Evolutionary conservation across 2,797 vertebrate genomes (phyloP).

Genomic region (Odontamblyopus lacepedii): DNA sequence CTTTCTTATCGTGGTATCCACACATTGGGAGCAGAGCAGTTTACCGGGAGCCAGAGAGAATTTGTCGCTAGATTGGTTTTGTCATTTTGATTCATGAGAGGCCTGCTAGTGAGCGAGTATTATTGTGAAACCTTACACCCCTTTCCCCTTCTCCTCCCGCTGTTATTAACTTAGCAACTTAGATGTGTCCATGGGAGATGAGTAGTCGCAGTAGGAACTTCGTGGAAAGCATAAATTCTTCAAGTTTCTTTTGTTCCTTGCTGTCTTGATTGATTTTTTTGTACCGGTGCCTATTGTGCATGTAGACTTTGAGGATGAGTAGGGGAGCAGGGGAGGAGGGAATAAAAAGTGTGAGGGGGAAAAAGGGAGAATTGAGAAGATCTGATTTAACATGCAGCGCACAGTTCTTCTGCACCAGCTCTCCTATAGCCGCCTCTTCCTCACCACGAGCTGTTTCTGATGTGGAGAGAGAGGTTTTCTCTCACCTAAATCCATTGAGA

Average conservation of each 20-base stretch:
- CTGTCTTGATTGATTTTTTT: slow-evolving; percentile 49
- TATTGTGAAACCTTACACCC: slow-evolving; percentile 42
- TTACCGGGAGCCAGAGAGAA: slow-evolving; percentile 52
- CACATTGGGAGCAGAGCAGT: slow-evolving; percentile 45
- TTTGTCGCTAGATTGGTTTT: slow-evolving; percentile 64
- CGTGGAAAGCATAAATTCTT: slow-evolving; percentile 36
- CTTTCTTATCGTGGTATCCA: slow-evolving; percentile 21
- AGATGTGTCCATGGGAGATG: slow-evolving; percentile 45
- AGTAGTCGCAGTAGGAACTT: slow-evolving; percentile 25
- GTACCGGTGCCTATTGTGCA: slow-evolving; percentile 19
- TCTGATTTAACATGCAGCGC: slow-evolving; percentile 21
- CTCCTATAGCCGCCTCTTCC: slow-evolving; percentile 26
- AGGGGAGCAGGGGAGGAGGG: slow-evolving; percentile 2
- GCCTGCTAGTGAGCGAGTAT: slow-evolving; percentile 44
- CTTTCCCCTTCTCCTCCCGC: slow-evolving; percentile 27
- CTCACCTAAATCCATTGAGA: slow-evolving; percentile 11
- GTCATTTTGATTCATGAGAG: slow-evolving; percentile 69
- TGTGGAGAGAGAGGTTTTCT: slow-evolving; percentile 13
- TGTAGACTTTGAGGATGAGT: slow-evolving; percentile 28
- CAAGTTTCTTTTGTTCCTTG: slow-evolving; percentile 24
- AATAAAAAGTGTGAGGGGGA: slow-evolving; percentile 16
- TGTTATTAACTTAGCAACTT: slow-evolving; percentile 63
- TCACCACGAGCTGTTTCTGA: slow-evolving; percentile 23
- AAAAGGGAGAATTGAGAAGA: slow-evolving; percentile 3
- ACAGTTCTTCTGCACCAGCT: slow-evolving; percentile 13